A percentile compares a stretch with the other conserved stretches of the same genome.
Conservation (phyloP, 2,797 vertebrate genomes). For the Bovichtus diacanthus region DNA sequence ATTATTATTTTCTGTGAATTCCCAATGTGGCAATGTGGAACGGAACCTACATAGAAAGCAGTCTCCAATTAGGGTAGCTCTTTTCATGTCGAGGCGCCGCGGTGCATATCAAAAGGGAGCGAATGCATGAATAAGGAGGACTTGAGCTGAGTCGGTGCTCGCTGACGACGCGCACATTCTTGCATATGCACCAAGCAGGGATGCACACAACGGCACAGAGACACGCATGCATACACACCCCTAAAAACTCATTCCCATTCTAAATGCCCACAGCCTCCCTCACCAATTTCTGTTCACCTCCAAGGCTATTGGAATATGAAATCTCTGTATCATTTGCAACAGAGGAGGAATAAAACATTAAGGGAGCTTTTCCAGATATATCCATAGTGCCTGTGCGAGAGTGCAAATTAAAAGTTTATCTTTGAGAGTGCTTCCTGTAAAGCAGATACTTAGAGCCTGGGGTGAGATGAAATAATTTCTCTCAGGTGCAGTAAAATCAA, state of each 20-base stretch:
- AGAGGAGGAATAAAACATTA: constrained; percentile 51
- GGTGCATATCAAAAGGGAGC: constrained; percentile 61
- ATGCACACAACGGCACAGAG: constrained; percentile 13
- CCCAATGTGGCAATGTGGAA: constrained; percentile 63
- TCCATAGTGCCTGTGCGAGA: constrained; percentile 19
- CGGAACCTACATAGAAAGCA: constrained; percentile 73
- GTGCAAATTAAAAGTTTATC: constrained; percentile 69
- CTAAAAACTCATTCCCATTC: constrained; percentile 17
- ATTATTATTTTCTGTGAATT: constrained; percentile 69
- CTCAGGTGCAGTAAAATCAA: constrained; percentile 47
- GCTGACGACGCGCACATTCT: constrained; percentile 36
- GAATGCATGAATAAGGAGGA: constrained; percentile 66
- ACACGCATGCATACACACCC: constrained; percentile 12
- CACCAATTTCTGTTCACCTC: constrained; percentile 52
- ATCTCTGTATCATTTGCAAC: constrained; percentile 55
- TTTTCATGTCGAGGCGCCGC: constrained; percentile 61
- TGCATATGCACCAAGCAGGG: constrained; percentile 13
- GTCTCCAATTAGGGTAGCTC: constrained; percentile 75
- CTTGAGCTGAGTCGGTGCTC: constrained; percentile 31
- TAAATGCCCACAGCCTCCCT: constrained; percentile 40
- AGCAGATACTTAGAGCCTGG: constrained; percentile 44
- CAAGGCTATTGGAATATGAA: constrained; percentile 62
- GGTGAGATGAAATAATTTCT: constrained; percentile 51
- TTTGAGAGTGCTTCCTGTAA: constrained; percentile 46
- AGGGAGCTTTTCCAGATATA: constrained; percentile 53